phyloP scores from a whole-genome alignment of 2,797 vertebrate species.

The Nasua narica region DNA sequence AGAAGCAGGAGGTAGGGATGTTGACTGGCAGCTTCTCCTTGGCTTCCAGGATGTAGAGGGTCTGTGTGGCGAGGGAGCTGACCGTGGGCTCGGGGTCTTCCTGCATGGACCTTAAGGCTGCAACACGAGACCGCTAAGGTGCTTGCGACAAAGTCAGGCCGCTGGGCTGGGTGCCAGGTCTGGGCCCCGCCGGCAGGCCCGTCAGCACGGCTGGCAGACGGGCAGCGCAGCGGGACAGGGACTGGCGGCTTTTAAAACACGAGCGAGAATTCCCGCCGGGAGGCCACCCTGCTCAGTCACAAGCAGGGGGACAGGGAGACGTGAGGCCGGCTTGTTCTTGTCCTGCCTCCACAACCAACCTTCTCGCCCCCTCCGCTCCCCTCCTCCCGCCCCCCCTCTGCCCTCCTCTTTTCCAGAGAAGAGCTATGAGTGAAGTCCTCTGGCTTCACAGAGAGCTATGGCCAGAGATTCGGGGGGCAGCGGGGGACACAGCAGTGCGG shows the following conservation, averaged over 20 bases:
- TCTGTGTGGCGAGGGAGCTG: conserved; percentile 57
- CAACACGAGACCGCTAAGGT: not conserved
- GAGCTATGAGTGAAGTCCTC: not conserved
- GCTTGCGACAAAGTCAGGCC: not conserved
- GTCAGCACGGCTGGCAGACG: not conserved
- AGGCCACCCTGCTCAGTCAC: not conserved
- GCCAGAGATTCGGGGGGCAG: too few species aligned
- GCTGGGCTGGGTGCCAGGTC: not conserved
- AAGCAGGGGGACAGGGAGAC: not conserved
- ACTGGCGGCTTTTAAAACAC: not conserved
- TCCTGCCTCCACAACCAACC: not conserved
- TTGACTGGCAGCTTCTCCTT: not conserved
- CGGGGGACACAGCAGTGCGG: rapidly evolving
- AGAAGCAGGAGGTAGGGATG: not conserved
- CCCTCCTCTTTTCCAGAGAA: not conserved
- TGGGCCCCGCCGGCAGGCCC: rapidly evolving
- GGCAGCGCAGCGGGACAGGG: not conserved
- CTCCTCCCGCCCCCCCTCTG: not conserved
- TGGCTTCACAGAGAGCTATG: not conserved
- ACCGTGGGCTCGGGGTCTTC: conserved; percentile 28
- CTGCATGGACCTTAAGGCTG: conserved; percentile 48
- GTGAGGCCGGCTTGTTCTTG: not conserved
- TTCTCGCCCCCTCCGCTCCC: not conserved
- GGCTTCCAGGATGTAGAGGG: conserved; percentile 19
- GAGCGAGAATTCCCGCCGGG: not conserved